Base-by-base conservation (phyloP, 2,888 invertebrate genomes). In the Cloeon dipterum region DNA sequence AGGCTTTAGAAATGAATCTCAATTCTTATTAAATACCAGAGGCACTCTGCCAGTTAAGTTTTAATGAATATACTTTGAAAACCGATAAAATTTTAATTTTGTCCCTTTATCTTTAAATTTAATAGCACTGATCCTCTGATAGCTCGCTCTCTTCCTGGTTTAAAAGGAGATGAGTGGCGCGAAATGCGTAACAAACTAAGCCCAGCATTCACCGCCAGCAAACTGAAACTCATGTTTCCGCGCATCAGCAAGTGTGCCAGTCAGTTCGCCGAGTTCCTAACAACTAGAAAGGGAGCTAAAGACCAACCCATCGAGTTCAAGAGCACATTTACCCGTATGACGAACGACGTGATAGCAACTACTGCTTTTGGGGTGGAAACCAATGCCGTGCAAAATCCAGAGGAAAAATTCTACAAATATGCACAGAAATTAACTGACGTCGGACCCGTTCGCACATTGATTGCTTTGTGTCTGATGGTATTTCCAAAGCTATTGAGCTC, bases 141-240 rank as follows among this genome's bases (percentile, higher is more conserved):
- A 7, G 16, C 10, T 16, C 5, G 14, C 29, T n/a, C 29, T 11
- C 16, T 29, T 7, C 16, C 29, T 5, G 16, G n/a, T 14, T 16
- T 29, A 29, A 29, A 29, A 16, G 69, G 68, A 1, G 54, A 62
- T 7, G 58, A 62, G 35, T 77, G 77, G 76, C 70, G 63, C 47
- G 60, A 57, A 34, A 51, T 75, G 17, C 59, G 76, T n/a, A 45
- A 61, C 1, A 71, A 70, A 45, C 53, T 76, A 46, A 64, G 74
- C 1, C 70, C 74, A 0, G 63, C 69, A 0, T 77, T 74, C 48
- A 66, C 74, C 1, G 63, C 72, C 0, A 70, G 68, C 7, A 75
- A 74, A 52, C 51, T 76, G 32, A 74, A 69, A 50, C 61, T 54
- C 2, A 71, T 74, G 68, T 72, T 68, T 45, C 57, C 58, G 1